Evolutionary conservation across 2,113 vertebrate genomes (phyloP).

Genomic region (Nesogale talazaci): DNA sequence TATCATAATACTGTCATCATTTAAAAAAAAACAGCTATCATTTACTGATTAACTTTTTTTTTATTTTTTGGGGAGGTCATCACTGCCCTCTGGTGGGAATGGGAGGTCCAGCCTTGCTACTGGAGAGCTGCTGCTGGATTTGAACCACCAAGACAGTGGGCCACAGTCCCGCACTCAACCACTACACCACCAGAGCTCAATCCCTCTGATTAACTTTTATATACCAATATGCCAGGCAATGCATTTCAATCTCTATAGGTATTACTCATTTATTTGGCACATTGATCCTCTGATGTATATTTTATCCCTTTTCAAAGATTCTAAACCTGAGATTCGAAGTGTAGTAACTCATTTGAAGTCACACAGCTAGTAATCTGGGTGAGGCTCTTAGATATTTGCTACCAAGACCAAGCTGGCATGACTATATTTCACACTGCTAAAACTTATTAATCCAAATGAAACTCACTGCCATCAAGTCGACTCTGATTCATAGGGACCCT

Average conservation of each 20-base stretch:
- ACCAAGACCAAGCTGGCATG: background rate
- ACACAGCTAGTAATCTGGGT: background rate
- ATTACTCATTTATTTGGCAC: background rate
- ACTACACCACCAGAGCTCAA: no score
- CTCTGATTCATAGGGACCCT: no score
- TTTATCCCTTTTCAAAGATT: background rate
- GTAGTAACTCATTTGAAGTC: background rate
- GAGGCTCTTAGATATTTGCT: background rate
- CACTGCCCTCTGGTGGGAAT: no score
- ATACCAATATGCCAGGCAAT: background rate
- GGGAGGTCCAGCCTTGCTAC: no score
- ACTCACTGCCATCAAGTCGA: no score
- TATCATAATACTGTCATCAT: background rate
- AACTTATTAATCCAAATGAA: background rate
- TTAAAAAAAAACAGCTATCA: background rate
- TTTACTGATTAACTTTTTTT: background rate
- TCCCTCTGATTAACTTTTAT: no score
- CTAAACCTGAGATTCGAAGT: background rate
- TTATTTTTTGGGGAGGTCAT: no score
- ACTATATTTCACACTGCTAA: background rate
- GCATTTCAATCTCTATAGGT: background rate
- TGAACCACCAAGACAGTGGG: no score
- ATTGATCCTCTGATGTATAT: background rate
- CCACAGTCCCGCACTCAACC: no score
- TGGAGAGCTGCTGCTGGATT: no score